Base-by-base conservation (phyloP, 2,113 vertebrate genomes). In the Clarias macrocephalus region DNA sequence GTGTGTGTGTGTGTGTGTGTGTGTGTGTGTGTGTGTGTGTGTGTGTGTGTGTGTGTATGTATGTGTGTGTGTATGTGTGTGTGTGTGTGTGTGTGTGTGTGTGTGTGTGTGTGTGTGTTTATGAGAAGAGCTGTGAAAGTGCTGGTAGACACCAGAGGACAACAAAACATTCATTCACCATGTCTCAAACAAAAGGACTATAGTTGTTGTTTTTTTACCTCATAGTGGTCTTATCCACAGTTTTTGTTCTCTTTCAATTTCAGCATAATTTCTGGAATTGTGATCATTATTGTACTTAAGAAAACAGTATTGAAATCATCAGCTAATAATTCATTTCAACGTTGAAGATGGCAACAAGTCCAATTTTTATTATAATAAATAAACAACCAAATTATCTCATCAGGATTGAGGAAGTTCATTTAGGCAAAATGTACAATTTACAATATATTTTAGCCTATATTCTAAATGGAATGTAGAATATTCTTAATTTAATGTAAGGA, bases 291-390 rank as follows among this genome's bases (percentile, higher is more conserved):
- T 65, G 25, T 70, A 57, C 54, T 37, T 30, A 89, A 86, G 65
- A 56, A n/a, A 30, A 52, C 60, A 76, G 19, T 88, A 85, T 85
- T 85, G 28, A 79, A 72, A 16, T 77, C 52, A 85, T 87, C 60
- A 57, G 82, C 85, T 77, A 85, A 56, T 21, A 11, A 68, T 68
- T 80, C 59, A 25, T 18, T 63, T 81, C 30, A 59, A 25, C 48
- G 57, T 4, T 85, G 30, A 28, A 70, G 19, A 37, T 30, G 60
- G 57, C 33, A 33, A 23, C 15, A 62, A 63, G 10, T 28, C 52
- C 59, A 66, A 56, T 48, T 37, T 65, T 23, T 23, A 54, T 52
- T 82, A 28, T 37, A 88, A 82, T 76, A 75, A 68, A 19, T 18
- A 21, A 42, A 10, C 1, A 28, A 66, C 63, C 52, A 72, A 82